Conservation (phyloP, 2,888 invertebrate species). For the Alsophila aescularia region DNA sequence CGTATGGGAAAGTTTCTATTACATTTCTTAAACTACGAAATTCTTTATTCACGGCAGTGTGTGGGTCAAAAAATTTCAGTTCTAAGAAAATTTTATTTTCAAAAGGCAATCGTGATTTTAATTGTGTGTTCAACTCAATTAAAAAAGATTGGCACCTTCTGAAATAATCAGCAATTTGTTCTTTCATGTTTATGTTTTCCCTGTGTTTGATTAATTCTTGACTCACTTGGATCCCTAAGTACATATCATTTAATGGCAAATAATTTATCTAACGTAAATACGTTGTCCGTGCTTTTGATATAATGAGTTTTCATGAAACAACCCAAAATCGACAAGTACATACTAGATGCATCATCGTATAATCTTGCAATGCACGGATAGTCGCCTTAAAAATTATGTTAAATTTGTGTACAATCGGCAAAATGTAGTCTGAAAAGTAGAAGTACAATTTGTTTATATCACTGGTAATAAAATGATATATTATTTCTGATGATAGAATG, state of each 20-base stretch:
- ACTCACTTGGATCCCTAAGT: slow-evolving; percentile 2
- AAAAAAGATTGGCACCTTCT: slow-evolving; percentile 12
- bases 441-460: slow-evolving; percentile 1
- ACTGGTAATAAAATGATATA: slow-evolving; percentile 10
- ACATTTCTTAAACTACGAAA: slow-evolving; percentile 13
- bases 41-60: slow-evolving; percentile 6
- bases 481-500: slow-evolving; percentile 12
- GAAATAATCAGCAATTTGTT: slow-evolving; percentile 3
- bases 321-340: slow-evolving; percentile 7
- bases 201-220: neutral
- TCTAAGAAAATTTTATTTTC: no score
- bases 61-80: slow-evolving; percentile 6
- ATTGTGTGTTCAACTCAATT: slow-evolving; percentile 6
- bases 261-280: slow-evolving; percentile 10
- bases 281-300: slow-evolving; percentile 11
- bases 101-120: no score
- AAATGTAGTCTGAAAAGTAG: no score
- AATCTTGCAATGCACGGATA: no score
- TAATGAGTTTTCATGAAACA: slow-evolving; percentile 15
- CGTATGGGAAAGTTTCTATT: slow-evolving; percentile 14
- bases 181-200: slow-evolving; percentile 9
- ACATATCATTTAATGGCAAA: slow-evolving; percentile 9
- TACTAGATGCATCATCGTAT: slow-evolving; percentile 8
- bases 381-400: no score
- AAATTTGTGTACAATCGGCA: no score